phyloP scores from a whole-genome alignment of 2,113 vertebrate species.

The Chloebia gouldiae region DNA sequence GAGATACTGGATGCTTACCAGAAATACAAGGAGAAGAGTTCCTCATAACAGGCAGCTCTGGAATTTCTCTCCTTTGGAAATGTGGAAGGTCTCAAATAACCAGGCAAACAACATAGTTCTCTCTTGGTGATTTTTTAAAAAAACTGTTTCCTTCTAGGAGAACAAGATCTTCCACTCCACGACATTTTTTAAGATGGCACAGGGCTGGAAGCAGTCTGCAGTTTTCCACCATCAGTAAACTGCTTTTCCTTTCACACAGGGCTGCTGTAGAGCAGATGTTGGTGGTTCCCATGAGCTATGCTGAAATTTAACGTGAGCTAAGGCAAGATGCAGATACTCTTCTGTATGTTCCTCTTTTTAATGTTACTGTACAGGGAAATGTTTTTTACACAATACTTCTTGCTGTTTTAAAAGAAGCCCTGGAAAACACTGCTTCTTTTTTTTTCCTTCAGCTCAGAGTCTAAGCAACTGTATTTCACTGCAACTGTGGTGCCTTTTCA shows the following conservation, averaged over 20 bases:
- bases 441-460: neutral
- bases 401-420: neutral
- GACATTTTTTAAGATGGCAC: neutral
- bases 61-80: neutral
- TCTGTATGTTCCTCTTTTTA: neutral
- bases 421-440: neutral
- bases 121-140: neutral
- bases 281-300: neutral
- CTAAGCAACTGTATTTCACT: slow-evolving; percentile 1
- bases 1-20: slow-evolving; percentile 81
- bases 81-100: neutral
- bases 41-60: neutral
- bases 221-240: neutral
- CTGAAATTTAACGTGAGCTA: neutral
- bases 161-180: neutral
- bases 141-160: neutral
- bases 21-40: slow-evolving; percentile 62
- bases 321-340: neutral
- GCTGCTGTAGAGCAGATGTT: neutral
- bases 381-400: neutral
- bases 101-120: neutral
- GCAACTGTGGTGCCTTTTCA: neutral
- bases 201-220: neutral
- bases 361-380: neutral
- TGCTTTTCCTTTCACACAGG: neutral